phyloP scores from a whole-genome alignment of 1,140 invertebrate species.

The Telenomus remus region DNA sequence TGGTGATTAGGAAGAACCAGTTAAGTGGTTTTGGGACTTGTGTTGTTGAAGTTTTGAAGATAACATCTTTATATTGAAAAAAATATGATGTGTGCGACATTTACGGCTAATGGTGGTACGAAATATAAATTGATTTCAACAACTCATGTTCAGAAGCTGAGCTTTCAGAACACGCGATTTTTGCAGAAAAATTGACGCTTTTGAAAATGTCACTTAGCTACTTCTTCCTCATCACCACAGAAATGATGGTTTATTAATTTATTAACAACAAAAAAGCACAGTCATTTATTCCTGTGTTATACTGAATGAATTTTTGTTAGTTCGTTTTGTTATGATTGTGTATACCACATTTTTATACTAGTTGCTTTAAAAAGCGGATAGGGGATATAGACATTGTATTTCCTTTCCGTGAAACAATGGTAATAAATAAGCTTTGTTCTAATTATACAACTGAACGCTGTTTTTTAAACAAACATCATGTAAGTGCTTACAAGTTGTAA shows the following conservation, averaged over 20 bases:
- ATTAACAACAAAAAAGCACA: neutral
- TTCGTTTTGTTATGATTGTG: slow-evolving; percentile 15
- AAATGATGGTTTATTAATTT: neutral
- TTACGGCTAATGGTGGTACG: too few relatives aligned
- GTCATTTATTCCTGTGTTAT: slow-evolving; percentile 10
- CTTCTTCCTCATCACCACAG: too few relatives aligned
- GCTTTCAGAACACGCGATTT: too few relatives aligned
- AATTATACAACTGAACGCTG: slow-evolving; percentile 47
- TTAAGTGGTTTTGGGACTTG: too few relatives aligned
- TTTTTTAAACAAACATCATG: slow-evolving; percentile 44
- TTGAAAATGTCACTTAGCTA: too few relatives aligned
- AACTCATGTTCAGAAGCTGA: too few relatives aligned
- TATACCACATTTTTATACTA: slow-evolving; percentile 30
- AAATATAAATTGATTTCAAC: too few relatives aligned
- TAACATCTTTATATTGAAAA: too few relatives aligned
- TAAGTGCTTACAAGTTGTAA: slow-evolving; percentile 49
- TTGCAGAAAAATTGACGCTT: too few relatives aligned
- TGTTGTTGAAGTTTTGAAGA: too few relatives aligned
- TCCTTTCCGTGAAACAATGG: slow-evolving; percentile 37
- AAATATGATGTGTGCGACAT: too few relatives aligned
- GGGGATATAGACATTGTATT: slow-evolving; percentile 27
- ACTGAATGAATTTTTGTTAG: neutral
- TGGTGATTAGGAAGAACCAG: too few relatives aligned
- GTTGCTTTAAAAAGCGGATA: slow-evolving; percentile 30
- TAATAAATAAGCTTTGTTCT: slow-evolving; percentile 46